Base-by-base conservation (phyloP, 2,797 vertebrate species). In the Periparus ater region DNA sequence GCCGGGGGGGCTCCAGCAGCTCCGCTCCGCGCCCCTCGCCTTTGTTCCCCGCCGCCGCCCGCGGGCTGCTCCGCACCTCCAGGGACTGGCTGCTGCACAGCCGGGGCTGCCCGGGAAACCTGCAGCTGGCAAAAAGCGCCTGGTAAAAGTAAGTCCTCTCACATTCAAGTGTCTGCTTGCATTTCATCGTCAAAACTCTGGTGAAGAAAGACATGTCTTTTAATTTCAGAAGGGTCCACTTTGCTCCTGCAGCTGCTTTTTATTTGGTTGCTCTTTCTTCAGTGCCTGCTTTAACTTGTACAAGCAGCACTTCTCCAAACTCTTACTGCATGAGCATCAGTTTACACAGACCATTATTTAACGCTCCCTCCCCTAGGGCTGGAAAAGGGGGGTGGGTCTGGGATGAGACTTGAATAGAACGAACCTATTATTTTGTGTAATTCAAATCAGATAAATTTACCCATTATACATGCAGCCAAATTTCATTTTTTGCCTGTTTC, bases 151-250 rank as follows among this genome's bases (percentile, higher is more conserved):
- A 96, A 54, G 91, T 88, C 42, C 85, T 66, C 83, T 91, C 75
- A 2, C 70, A 20, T 68, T 92, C 94, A n/a, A 96, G 89, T 40
- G 88, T 80, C 44, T 96, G 66, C 61, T 71, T 98, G 95, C 87
- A 84, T 29, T 88, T 95, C 29, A 88, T 48, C 18, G 70, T 67
- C 36, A 97, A 60, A 20, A 98, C 88, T 34, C 96, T 93, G 42
- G 88, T 97, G 89, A 98, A 78, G 65, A 98, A 83, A 81, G 98
- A 97, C 98, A 99, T 99, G 23, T 9, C 92, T 66, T 22, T 75
- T 12, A 70, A 66, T n/a, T 71, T 76, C 62, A 17, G 76, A 38
- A 79, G 44, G 51, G 77, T 92, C 79, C 60, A 53, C 74, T 96
- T 89, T 53, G 67, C 80, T 76, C 71, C 70, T 27, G 88, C 66